Evolutionary conservation across 2,888 invertebrate genomes (phyloP), one percentile per base, ranked within the genome.

Genomic region (Agrochola litura): DNA sequence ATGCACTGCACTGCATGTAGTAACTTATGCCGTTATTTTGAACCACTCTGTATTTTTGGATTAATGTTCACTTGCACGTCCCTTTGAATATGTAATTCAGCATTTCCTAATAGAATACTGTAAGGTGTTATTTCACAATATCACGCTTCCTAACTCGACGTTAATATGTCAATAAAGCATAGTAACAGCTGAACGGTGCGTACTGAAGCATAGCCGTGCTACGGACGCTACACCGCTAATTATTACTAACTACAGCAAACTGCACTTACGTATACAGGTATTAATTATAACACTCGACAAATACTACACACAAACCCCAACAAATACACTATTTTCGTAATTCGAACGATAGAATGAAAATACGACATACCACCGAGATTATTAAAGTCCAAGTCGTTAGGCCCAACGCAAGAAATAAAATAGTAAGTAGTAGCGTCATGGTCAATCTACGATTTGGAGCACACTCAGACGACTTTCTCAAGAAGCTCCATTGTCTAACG

Each of bases 361-460:
- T 66, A 52, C 56, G 37, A 76, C 58, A 60, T 61, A 63, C 74
- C 46, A 61, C 43, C 30, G 37, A 69, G 63, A 65, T 58, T 71
- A 75, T 61, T 56, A 68, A 76, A 66, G 65, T 41, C 54, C 66
- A 73, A 79, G 66, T 69, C 52, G 58, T 75, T 82, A 73, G 64
- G 66, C 75, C 67, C 68, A 52, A n/a, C 49, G 67, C 70, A 81
- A 81, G 84, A 86, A 81, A 76, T 71, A 77, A 77, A 79, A 75
- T 81, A 72, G 89, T 83, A 85, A 85, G 87, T 80, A 85, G 86
- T 81, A 83, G 81, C 89, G 93, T 94, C 92, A 93, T 92, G 94
- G 92, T 93, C 92, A 92, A 94, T 93, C 92, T 90, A 89, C 89
- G 91, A 94, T 93, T 90, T 92, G 82, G 94, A 90, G 87, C 94